Base-by-base conservation (phyloP, 2,888 invertebrate species). In the Drosophila percnosoma region DNA sequence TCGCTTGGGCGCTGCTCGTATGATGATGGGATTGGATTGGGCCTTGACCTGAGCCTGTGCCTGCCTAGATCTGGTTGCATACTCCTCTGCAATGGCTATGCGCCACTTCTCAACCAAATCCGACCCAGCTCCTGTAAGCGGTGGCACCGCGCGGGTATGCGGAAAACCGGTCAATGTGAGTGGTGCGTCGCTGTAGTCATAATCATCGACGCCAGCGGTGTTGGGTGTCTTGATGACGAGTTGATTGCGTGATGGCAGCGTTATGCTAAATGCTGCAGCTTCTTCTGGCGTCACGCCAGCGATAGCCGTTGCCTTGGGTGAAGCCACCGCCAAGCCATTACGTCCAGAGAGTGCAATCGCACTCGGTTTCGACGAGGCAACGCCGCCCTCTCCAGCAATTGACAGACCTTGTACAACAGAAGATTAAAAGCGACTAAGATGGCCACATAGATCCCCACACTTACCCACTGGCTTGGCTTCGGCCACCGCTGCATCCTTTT, bases 381-480 rank as follows among this genome's bases (percentile, higher is more conserved):
- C 93, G 1, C 97, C 97, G 7, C 95, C 95, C 57, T 94, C 94
- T 0, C 95, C 95, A 5, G 95, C 93, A 40, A 95, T 94, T 11
- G 95, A 95, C 0, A 95, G 90, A 77, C 96, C 96, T 96, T 88
- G 8, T 4, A 7, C 2, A 24, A 2, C 13, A 31, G 21, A 31
- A n/a, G 4, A 29, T 66, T 34, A 24, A 13, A 5, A 8, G 6
- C 4, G 1, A 27, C n/a, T 48, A n/a, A 36, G 38, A n/a, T 34
- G 13, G 13, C 13, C 10, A 6, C 11, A 1, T 4, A 13, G 31
- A 7, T 15, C 2, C 7, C 18, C 10, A 5, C 6, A 90, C 94
- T 92, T 81, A 94, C 96, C 96, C 52, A 96, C 94, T 64, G 96
- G 96, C 84, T 96, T 96, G 0, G 96, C 96, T 93, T 96, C 96